Base-by-base conservation (phyloP, 2,113 vertebrate species). In the Carassius gibelio region DNA sequence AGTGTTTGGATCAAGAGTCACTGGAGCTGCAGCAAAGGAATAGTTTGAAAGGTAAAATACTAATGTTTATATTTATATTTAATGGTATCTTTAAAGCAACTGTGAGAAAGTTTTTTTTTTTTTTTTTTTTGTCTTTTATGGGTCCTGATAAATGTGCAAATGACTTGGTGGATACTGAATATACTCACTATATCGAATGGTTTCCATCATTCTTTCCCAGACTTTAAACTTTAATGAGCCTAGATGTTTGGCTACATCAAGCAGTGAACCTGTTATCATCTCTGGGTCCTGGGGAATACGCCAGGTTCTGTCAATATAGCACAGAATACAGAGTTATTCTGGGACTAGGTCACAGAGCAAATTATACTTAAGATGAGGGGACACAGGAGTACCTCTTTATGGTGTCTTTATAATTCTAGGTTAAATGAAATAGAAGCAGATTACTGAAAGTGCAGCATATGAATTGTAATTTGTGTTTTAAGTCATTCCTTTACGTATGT, bases 151-250 rank as follows among this genome's bases (percentile, higher is more conserved):
- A 30, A 8, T 15, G 5, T 30, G 13, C 11, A 64, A 6, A 19
- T 19, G 2, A 57, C 55, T 7, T 55, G 15, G 52, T 15, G 17
- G 15, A 30, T 36, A n/a, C 3, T 38, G n/a, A 5, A 34, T 62
- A n/a, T 75, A 94, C 94, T 94, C 77, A 95, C 95, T 87, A 38
- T 94, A 94, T 88, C 90, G 90, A 69, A 95, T 34, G 15, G 92
- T 86, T 6, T 85, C 89, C 91, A 91, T 93, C 95, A 95, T 95
- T 87, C 94, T 94, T 82, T 95, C 94, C 95, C 95, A 95, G 75
- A 95, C 88, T 82, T 92, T 90, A 69, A 91, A 95, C 85, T 93
- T 95, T 75, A 95, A 82, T 52, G 93, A 94, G 68, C 94, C 95
- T 86, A 94, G 55, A 90, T 95, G 93, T 68, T 91, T 94, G 57